Base-by-base conservation (phyloP, 2,888 invertebrate genomes). In the Fabriciana adippe region DNA sequence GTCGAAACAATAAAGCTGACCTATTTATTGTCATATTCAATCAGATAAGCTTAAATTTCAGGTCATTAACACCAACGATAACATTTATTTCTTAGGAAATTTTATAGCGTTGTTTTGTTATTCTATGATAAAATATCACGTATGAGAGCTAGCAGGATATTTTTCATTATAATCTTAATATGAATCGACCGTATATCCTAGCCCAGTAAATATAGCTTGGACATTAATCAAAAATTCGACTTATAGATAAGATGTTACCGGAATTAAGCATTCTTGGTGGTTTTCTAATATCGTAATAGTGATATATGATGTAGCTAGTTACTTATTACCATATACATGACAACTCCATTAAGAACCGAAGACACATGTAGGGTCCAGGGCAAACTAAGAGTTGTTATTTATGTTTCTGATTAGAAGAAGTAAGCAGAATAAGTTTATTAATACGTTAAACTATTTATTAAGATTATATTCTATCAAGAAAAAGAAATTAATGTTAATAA, bases 311-410 rank as follows among this genome's bases (percentile, higher is more conserved):
- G 76, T 84, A 86, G 87, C 83, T 82, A 73, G 83, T 85, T 81
- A 77, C 79, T 85, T 83, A 91, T 92, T 92, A 89, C 78, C 90
- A 91, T 92, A 91, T 74, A 92, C 92, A 92, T 87, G 90, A 91
- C 90, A 92, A 88, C 83, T 92, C 92, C 92, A 92, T 92, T 92
- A 92, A 77, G 81, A 78, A 74, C 74, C 77, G 73, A 79, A 81
- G 85, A 83, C 84, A 84, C 80, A 81, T 84, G 83, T 84, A 81
- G 79, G 80, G 69, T 63, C 56, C 16, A 72, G 65, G 66, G 50
- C 35, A 47, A 55, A 65, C 57, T 59, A 35, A 64, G 62, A 66
- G 55, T 47, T 56, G 67, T 71, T 70, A 67, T 68, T 70, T 69
- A 69, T 60, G 48, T 26, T 55, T 60, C 6, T 48, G 35, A 60